phyloP scores from a whole-genome alignment of 2,113 vertebrate species.

The Callopanchax toddi region DNA sequence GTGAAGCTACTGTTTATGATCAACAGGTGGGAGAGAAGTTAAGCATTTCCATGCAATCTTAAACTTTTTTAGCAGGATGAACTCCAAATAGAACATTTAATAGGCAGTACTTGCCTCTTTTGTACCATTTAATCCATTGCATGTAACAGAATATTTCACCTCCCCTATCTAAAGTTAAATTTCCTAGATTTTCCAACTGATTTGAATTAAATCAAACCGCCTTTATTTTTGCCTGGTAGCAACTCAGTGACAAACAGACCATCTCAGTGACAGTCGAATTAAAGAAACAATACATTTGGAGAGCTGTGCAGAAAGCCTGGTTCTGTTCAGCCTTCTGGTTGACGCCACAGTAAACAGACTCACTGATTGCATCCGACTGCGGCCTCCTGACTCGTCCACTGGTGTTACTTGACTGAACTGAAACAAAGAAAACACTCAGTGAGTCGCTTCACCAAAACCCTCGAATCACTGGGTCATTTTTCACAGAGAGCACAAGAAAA shows the following conservation, averaged over 20 bases:
- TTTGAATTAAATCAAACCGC: constrained; percentile 69
- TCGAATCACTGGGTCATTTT: constrained; percentile 11
- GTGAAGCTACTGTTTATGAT: no score
- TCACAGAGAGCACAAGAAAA: constrained; percentile 28
- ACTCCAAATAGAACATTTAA: no score
- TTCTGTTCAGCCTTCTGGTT: constrained; percentile 37
- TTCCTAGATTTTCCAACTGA: constrained; percentile 35
- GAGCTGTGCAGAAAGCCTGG: constrained; percentile 1
- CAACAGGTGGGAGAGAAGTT: no score
- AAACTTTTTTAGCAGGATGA: no score
- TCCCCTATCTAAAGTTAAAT: constrained; percentile 34
- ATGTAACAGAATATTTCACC: constrained; percentile 34
- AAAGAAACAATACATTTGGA: constrained; percentile 23
- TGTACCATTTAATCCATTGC: constrained; percentile 33
- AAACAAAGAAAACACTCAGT: constrained; percentile 62
- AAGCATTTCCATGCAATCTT: no score
- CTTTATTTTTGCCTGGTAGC: constrained; percentile 42
- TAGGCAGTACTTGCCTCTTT: no score
- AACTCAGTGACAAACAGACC: constrained; percentile 40
- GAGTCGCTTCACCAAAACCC: constrained; percentile 32
- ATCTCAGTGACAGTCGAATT: constrained; percentile 36
- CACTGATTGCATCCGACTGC: constrained; percentile 73
- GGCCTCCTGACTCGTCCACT: constrained; percentile 72
- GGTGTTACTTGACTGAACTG: constrained; percentile 81
- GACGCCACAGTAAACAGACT: constrained; percentile 70